Base-by-base conservation (phyloP, 2,113 vertebrate species). In the Microtus ochrogaster region DNA sequence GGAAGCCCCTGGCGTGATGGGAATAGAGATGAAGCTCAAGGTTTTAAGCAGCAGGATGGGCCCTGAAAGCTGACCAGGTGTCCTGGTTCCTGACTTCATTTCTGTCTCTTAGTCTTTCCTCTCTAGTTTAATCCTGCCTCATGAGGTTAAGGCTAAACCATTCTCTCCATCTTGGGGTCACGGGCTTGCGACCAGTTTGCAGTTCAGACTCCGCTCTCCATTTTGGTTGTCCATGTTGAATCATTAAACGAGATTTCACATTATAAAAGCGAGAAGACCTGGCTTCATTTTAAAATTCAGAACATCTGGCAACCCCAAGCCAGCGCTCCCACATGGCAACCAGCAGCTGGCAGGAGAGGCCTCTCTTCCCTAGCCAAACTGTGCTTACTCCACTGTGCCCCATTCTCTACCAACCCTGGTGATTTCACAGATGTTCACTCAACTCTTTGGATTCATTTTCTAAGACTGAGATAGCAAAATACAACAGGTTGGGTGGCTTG, bases 121-220 rank as follows among this genome's bases (percentile, higher is more conserved):
- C 39, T 63, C 44, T 79, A 66, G 44, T 61, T 89, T 44, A 72
- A 26, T 33, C 26, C 44, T 55, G 44, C 61, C 39, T 94, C 33
- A 12, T 30, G 66, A 86, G 81, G 44, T 85, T 85, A 94, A 39
- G 82, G 79, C 49, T 90, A 47, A 90, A 77, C 65, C 1, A 13
- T 94, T 95, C 90, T 89, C 89, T 95, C 89, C 70, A 92, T 89
- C 85, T n/a, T 49, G 10, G 61, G 49, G 72, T 94, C 73, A 77
- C 36, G 81, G 93, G 76, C 63, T n/a, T 47, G 61, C 61, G 81
- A 55, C 52, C 14, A 16, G 33, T 95, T 70, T 82, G 14, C 14
- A 74, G n/a, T 82, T 95, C 94, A 93, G 76, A 81, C 70, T 91
- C 52, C 39, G 33, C 47, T 55, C 61, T 66, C 4, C 36, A 55